These are phyloP conservation scores for Drosophila mojavensis DNA, from an alignment of 1,140 invertebrate genomes.

Conservation along the genomic window DNA sequence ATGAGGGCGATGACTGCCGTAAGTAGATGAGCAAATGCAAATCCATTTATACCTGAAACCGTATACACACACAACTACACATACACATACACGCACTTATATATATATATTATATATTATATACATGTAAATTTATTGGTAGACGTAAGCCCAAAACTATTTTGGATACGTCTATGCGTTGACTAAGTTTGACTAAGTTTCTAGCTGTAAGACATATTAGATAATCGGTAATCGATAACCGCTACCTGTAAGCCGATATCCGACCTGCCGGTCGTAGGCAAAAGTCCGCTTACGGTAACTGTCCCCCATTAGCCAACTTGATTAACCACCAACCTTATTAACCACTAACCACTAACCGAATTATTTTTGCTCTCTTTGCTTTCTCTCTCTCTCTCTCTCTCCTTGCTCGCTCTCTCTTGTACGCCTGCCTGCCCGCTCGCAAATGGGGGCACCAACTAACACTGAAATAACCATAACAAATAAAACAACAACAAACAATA, in stretches of 20 bases:
- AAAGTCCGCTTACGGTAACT: constrained; percentile 35
- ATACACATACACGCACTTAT: constrained; percentile 8
- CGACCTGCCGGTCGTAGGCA: constrained; percentile 6
- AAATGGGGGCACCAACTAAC: constrained; percentile 48
- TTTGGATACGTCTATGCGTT: constrained; percentile 30
- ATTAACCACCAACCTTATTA: constrained; percentile 28
- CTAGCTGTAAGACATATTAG: constrained; percentile 26
- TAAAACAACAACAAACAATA: constrained; percentile 2
- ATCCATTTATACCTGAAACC: constrained; percentile 19
- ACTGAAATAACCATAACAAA: constrained; percentile 39
- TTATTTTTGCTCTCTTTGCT: constrained; percentile 39
- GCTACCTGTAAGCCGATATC: neutral
- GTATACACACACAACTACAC: constrained; percentile 13
- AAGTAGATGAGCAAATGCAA: constrained; percentile 68
- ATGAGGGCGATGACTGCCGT: constrained; percentile 87
- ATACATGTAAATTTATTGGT: constrained; percentile 23
- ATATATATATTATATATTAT: neutral
- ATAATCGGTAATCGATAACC: constrained; percentile 22
- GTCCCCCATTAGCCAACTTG: neutral
- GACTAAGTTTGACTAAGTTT: constrained; percentile 50
- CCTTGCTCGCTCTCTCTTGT: neutral
- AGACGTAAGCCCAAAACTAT: constrained; percentile 10
- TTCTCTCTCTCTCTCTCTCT: constrained; percentile 39
- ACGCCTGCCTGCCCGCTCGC: constrained; percentile 23
- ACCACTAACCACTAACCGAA: constrained; percentile 46